Base-by-base conservation (phyloP, 2,888 invertebrate species). In the Chrysina gloriosa region DNA sequence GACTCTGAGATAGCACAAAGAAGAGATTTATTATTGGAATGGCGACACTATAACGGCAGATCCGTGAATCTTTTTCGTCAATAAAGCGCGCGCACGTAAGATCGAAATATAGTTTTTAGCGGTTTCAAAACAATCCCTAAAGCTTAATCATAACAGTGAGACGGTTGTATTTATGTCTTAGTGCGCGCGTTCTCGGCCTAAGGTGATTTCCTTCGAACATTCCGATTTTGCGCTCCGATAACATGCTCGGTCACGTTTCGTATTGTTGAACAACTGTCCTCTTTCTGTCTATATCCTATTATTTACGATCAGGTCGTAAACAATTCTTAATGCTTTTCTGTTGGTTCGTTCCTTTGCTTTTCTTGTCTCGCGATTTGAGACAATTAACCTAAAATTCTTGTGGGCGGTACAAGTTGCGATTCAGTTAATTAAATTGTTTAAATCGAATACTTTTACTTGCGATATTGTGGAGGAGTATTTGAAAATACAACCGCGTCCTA, bases 51-150 rank as follows among this genome's bases (percentile, higher is more conserved):
- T 29, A 52, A 52, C 31, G 6, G 52, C 52, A 11, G 31, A 29
- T 16, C 52, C 52, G 52, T 52, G 52, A 52, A 52, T 52, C 52
- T 52, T 52, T 0, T 19, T 52, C 52, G 52, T 52, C 52, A 52
- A 52, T 52, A 52, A 52, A 52, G 29, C 14, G 23, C 27, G 52
- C 29, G 9, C 31, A 52, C 52, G 27, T 52, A 29, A 27, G 52
- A 52, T 2, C 16, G 29, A 16, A 52, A 52, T 52, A 52, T 52
- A 52, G 52, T 52, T 52, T 52, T 52, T 52, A 52, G 29, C 9
- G 31, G 29, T 14, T 42, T 52, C 29, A 29, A 29, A 52, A 52
- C 52, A 52, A 52, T 52, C 31, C 29, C 19, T 7, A 14, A 5
- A 5, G 16, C 29, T 52, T 52, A 52, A 52, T 52, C 52, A 52